These are phyloP conservation scores for Florisuga fusca DNA, from an alignment of 2,797 vertebrate genomes.

Conservation along the genomic window DNA sequence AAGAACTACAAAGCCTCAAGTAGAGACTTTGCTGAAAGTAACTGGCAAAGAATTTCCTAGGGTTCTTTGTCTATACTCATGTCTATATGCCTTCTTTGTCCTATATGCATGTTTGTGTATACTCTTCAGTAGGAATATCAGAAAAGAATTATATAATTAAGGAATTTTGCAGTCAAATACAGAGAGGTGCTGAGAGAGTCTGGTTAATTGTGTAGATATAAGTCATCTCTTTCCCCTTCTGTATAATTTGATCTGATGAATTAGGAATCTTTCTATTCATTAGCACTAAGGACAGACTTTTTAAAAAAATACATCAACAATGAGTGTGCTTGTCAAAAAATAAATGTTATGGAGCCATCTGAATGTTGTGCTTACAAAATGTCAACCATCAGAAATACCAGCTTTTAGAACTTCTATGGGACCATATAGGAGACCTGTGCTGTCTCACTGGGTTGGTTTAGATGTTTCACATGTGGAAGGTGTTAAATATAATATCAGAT, in stretches of 20 bases:
- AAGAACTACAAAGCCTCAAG: background rate
- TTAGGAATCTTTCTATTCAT: background rate
- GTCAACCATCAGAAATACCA: background rate
- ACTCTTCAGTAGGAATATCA: background rate
- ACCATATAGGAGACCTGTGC: too few relatives aligned
- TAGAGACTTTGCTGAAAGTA: background rate
- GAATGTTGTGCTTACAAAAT: accelerated
- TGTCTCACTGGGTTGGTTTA: background rate
- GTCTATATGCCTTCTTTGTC: background rate
- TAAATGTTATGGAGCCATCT: background rate
- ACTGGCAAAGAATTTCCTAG: background rate
- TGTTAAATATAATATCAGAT: background rate
- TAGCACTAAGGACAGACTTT: background rate
- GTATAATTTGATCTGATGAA: background rate
- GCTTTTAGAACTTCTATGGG: background rate
- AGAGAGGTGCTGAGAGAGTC: background rate
- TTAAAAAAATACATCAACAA: background rate
- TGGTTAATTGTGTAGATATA: background rate
- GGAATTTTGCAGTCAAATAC: background rate
- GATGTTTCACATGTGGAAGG: accelerated
- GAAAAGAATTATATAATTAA: background rate
- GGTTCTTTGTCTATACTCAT: background rate
- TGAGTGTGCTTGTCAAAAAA: background rate
- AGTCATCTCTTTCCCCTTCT: background rate
- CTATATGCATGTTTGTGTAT: background rate